phyloP scores from a whole-genome alignment of 2,113 vertebrate genomes.

The Xenus cinereus region DNA sequence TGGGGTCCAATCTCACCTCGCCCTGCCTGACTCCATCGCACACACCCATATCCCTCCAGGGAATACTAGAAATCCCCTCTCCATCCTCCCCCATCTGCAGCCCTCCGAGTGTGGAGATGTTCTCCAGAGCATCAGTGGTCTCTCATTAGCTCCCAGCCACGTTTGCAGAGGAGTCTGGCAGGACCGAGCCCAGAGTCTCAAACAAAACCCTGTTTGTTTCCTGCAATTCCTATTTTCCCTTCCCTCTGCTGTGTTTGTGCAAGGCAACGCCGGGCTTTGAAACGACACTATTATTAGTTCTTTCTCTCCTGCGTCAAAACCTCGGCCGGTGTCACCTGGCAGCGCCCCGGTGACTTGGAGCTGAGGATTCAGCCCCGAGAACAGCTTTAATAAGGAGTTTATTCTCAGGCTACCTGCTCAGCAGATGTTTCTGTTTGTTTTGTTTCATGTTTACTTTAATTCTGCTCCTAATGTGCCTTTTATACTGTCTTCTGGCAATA shows the following conservation, averaged over 20 bases:
- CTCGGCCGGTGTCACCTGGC: not conserved
- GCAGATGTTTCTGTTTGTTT: slow-evolving; percentile 52
- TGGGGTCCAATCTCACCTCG: not conserved
- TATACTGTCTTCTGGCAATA: slow-evolving; percentile 25
- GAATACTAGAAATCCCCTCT: not conserved
- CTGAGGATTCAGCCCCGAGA: not conserved
- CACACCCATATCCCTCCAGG: not conserved
- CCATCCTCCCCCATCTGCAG: not conserved
- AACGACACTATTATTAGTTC: not conserved
- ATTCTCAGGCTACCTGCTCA: slow-evolving; percentile 52
- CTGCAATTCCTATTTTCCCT: not conserved
- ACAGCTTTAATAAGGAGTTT: not conserved
- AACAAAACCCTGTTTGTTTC: not conserved
- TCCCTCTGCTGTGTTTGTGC: not conserved
- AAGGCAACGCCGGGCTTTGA: not conserved
- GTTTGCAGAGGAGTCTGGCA: not conserved
- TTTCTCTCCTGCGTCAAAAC: not conserved
- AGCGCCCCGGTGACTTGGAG: not conserved
- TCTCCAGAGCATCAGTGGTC: not conserved
- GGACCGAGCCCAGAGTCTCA: not conserved
- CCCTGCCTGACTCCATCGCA: not conserved
- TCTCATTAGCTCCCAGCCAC: not conserved
- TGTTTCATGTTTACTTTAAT: slow-evolving; percentile 14
- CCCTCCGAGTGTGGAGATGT: rapidly evolving
- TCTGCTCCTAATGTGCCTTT: slow-evolving; percentile 46